These are phyloP conservation scores for Pogona vitticeps DNA, from an alignment of 2,113 vertebrate genomes.

Conservation along the genomic window DNA sequence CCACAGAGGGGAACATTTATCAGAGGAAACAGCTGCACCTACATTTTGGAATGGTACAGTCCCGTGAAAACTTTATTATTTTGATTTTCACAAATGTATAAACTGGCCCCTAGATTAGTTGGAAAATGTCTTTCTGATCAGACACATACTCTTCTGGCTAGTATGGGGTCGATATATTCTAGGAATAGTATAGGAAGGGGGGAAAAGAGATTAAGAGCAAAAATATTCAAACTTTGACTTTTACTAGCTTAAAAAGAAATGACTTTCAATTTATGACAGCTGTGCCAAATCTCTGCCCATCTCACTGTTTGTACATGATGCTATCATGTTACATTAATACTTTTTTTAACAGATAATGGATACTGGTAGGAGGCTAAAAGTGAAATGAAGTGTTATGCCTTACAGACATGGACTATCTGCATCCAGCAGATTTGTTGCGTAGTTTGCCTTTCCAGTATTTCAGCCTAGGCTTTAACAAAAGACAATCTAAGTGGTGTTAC, in stretches of 20 bases:
- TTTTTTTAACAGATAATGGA: slow-evolving; percentile 67
- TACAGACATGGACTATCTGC: slow-evolving; percentile 62
- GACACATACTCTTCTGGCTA: slow-evolving; percentile 6
- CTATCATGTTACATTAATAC: slow-evolving; percentile 62
- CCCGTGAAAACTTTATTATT: not conserved
- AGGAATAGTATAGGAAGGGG: slow-evolving; percentile 12
- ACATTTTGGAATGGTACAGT: not conserved
- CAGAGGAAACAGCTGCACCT: not conserved
- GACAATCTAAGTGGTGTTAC: slow-evolving; percentile 24
- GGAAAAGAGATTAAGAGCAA: slow-evolving; percentile 56
- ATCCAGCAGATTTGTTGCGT: slow-evolving; percentile 66
- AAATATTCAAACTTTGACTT: slow-evolving; percentile 57
- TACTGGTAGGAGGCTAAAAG: slow-evolving; percentile 67
- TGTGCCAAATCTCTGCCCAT: slow-evolving; percentile 52
- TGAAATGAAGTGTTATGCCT: slow-evolving; percentile 69
- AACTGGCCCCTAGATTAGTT: not conserved
- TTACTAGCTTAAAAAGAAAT: slow-evolving; percentile 63
- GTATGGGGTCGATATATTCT: slow-evolving; percentile 17
- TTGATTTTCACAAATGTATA: not conserved
- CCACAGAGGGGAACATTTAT: not conserved
- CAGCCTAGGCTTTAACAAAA: slow-evolving; percentile 54
- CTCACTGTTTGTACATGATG: slow-evolving; percentile 61
- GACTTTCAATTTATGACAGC: slow-evolving; percentile 65
- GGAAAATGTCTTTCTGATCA: not conserved
- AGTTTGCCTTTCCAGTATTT: slow-evolving; percentile 61